Percentiles rank a stretch among this genome's conserved stretches.
Evolutionary conservation across 2,888 invertebrate genomes (phyloP).

Genomic region (Panorpa germanica): DNA sequence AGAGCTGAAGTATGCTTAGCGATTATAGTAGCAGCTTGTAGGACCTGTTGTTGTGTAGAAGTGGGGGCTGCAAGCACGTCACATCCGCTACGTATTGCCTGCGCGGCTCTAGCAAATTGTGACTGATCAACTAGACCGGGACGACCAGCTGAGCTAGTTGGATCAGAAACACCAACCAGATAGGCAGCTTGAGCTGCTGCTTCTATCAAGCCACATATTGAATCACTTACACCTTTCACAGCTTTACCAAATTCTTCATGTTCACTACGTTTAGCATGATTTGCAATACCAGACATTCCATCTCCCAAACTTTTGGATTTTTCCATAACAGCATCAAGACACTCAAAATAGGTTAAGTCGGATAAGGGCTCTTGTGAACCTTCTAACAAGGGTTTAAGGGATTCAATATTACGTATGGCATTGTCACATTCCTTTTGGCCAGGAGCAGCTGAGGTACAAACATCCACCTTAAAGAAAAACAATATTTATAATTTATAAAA

Average conservation of each 20-base stretch:
- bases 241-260: slow-evolving; percentile 70
- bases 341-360: slow-evolving; percentile 82
- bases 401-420: slow-evolving; percentile 80
- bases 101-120: slow-evolving; percentile 70
- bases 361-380: slow-evolving; percentile 76
- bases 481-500: not conserved
- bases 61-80: slow-evolving; percentile 48
- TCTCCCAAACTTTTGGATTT: slow-evolving; percentile 71
- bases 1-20: slow-evolving; percentile 92
- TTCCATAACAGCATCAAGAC: slow-evolving; percentile 76
- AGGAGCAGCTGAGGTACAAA: slow-evolving; percentile 77
- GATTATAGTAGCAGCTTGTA: slow-evolving; percentile 81
- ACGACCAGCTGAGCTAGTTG: slow-evolving; percentile 71
- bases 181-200: slow-evolving; percentile 91
- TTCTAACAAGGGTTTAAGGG: slow-evolving; percentile 62
- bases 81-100: slow-evolving; percentile 82
- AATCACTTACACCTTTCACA: slow-evolving; percentile 64
- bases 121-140: slow-evolving; percentile 80
- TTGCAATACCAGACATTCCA: slow-evolving; percentile 89
- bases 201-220: slow-evolving; percentile 84
- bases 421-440: slow-evolving; percentile 95
- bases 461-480: slow-evolving; percentile 31
- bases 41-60: slow-evolving; percentile 63
- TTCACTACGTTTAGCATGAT: slow-evolving; percentile 73
- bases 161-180: slow-evolving; percentile 82